A percentile compares a stretch with the other conserved stretches of the same genome.
Evolutionary conservation across 2,888 invertebrate genomes (phyloP).

Genomic region (Xanthia togata): DNA sequence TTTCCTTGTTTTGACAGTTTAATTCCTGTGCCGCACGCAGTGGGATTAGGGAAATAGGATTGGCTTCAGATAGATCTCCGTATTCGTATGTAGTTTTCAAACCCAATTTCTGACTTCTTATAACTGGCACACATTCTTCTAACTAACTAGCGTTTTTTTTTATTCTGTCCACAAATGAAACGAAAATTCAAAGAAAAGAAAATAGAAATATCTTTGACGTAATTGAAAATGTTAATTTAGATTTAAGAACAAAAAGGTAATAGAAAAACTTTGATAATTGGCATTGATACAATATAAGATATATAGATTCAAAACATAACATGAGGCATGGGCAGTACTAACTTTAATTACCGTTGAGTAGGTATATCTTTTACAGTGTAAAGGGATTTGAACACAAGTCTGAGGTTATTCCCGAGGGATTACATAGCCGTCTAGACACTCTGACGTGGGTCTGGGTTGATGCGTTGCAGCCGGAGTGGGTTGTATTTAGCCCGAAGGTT

Average conservation of each 20-base stretch:
- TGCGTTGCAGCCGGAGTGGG: slow-evolving; percentile 16
- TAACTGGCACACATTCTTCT: not conserved
- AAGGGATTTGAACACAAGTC: slow-evolving; percentile 17
- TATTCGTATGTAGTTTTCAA: slow-evolving; percentile 5
- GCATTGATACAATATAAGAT: not conserved
- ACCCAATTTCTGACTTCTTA: not conserved
- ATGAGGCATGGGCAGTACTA: not conserved
- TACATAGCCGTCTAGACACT: slow-evolving; percentile 59
- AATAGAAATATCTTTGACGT: not conserved
- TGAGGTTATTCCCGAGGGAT: slow-evolving; percentile 28
- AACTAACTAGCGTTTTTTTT: not conserved
- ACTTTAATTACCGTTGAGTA: not conserved
- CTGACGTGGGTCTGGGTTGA: slow-evolving; percentile 49
- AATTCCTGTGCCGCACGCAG: slow-evolving; percentile 58
- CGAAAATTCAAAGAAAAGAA: not conserved
- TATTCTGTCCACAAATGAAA: not conserved
- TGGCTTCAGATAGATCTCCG: slow-evolving; percentile 1
- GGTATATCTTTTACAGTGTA: not conserved
- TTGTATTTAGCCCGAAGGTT: slow-evolving; percentile 38
- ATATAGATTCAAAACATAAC: not conserved
- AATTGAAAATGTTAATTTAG: not conserved
- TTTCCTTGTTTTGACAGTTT: slow-evolving; percentile 75
- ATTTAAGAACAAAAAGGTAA: not conserved
- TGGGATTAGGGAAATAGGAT: slow-evolving; percentile 7
- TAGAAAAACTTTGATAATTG: not conserved